Conservation (phyloP, 2,888 invertebrate species). For the Papilio gigon region DNA sequence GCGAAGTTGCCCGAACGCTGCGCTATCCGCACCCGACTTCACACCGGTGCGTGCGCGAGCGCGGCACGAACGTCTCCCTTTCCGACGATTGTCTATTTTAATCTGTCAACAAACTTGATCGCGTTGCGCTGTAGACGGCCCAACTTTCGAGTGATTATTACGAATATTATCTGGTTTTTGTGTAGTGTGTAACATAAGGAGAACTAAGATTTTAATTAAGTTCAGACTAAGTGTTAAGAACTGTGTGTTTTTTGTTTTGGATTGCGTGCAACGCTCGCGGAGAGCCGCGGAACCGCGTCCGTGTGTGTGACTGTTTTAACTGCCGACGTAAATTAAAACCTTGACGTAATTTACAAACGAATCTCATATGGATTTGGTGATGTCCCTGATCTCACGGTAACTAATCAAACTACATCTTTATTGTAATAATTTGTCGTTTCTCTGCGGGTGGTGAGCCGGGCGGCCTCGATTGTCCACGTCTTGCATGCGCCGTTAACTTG, state of each 20-base stretch:
- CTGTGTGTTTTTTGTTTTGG: slow-evolving; percentile 79
- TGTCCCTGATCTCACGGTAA: slow-evolving; percentile 74
- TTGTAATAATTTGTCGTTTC: slow-evolving; percentile 57
- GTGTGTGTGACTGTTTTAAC: slow-evolving; percentile 79
- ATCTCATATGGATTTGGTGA: slow-evolving; percentile 65
- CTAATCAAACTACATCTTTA: slow-evolving; percentile 56
- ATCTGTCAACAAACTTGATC: slow-evolving; percentile 80
- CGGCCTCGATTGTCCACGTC: slow-evolving; percentile 70
- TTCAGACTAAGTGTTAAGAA: slow-evolving; percentile 72
- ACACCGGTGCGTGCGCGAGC: slow-evolving; percentile 81
- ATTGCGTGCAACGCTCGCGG: slow-evolving; percentile 77
- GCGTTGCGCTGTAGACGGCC: slow-evolving; percentile 68
- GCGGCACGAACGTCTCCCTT: slow-evolving; percentile 78
- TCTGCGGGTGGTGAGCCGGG: slow-evolving; percentile 68
- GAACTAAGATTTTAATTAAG: slow-evolving; percentile 62
- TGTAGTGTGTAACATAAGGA: slow-evolving; percentile 67
- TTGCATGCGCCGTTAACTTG: slow-evolving; percentile 65
- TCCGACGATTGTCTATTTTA: slow-evolving; percentile 63
- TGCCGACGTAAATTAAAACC: slow-evolving; percentile 75
- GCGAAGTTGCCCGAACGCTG: slow-evolving; percentile 64
- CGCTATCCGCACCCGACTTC: slow-evolving; percentile 76
- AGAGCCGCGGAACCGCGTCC: slow-evolving; percentile 68
- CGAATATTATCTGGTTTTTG: slow-evolving; percentile 69
- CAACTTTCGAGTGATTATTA: slow-evolving; percentile 68
- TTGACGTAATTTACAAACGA: slow-evolving; percentile 67